Evolutionary conservation across 2,888 invertebrate species (phyloP).

Genomic region (Ochlodes sylvanus): DNA sequence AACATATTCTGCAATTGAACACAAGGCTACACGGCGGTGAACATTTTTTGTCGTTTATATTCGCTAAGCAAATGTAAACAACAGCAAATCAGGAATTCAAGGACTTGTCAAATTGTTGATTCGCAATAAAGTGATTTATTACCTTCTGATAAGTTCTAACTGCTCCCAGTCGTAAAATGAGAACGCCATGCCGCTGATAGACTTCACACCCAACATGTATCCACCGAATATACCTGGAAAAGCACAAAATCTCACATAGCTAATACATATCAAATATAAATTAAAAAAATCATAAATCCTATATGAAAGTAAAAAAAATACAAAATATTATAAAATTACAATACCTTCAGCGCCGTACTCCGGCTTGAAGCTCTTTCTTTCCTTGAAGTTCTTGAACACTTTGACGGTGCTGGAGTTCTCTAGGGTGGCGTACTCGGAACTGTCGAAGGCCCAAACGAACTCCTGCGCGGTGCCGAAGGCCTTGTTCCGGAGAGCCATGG

Average conservation of each 20-base stretch:
- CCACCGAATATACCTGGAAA: constrained; percentile 94
- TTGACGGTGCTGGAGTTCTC: constrained; percentile 96
- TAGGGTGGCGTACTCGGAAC: constrained; percentile 95
- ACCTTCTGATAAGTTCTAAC: constrained; percentile 92
- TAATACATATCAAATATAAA: neutral
- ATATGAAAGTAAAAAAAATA: too few relatives aligned
- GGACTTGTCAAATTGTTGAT: too few relatives aligned
- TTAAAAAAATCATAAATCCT: too few relatives aligned
- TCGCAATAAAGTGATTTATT: neutral
- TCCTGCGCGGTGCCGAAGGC: constrained; percentile 99
- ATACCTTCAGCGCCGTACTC: constrained; percentile 97
- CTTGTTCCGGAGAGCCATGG: constrained; percentile 99
- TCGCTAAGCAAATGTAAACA: too few relatives aligned
- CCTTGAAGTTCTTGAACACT: constrained; percentile 99
- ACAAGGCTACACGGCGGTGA: too few relatives aligned
- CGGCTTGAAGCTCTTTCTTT: constrained; percentile 97
- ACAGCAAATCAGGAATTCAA: too few relatives aligned
- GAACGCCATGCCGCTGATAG: constrained; percentile 96
- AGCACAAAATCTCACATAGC: neutral
- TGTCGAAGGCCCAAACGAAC: constrained; percentile 99
- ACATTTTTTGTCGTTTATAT: too few relatives aligned
- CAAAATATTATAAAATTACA: neutral
- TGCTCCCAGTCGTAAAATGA: constrained; percentile 99
- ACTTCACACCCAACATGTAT: constrained; percentile 94
- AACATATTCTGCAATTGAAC: too few relatives aligned